A percentile compares a stretch with the other conserved stretches of the same genome.
Conservation (phyloP, 2,888 invertebrate genomes). For the Trileptium ribeirensis region DNA sequence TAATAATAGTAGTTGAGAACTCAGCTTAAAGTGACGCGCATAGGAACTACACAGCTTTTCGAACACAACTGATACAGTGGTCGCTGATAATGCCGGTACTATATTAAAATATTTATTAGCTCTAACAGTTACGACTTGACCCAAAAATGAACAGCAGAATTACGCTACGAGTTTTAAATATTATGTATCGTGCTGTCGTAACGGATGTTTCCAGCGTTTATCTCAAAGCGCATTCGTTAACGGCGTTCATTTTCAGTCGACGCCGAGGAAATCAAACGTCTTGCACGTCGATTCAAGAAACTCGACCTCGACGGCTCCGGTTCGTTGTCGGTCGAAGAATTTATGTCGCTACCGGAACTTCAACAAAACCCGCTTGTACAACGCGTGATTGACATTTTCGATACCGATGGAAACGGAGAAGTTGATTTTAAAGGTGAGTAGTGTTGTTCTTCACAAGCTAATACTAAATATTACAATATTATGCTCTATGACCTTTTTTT, state of each 20-base stretch:
- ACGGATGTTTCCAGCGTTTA: background rate
- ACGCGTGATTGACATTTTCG: conserved; percentile 98
- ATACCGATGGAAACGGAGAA: conserved; percentile 98
- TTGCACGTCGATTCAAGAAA: conserved; percentile 97
- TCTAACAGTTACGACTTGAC: background rate
- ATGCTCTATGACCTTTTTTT: too few relatives aligned
- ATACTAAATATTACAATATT: too few relatives aligned
- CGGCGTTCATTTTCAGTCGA: conserved; percentile 66
- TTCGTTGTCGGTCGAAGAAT: conserved; percentile 95
- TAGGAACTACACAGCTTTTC: too few relatives aligned
- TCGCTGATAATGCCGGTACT: too few relatives aligned
- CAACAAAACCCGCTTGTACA: conserved; percentile 99
- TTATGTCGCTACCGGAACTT: conserved; percentile 96
- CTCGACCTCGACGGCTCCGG: conserved; percentile 98
- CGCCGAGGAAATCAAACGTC: conserved; percentile 94
- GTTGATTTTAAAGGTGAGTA: conserved; percentile 70
- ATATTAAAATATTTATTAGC: too few relatives aligned
- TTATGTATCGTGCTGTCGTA: too few relatives aligned
- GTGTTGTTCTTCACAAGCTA: too few relatives aligned
- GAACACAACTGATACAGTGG: too few relatives aligned
- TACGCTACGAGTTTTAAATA: too few relatives aligned
- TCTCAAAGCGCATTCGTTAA: conserved; percentile 1
- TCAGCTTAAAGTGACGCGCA: too few relatives aligned
- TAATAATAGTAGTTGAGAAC: too few relatives aligned
- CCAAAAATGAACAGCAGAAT: too few relatives aligned